phyloP scores from a whole-genome alignment of 2,797 vertebrate genomes.

The Clarias laeviceps region DNA sequence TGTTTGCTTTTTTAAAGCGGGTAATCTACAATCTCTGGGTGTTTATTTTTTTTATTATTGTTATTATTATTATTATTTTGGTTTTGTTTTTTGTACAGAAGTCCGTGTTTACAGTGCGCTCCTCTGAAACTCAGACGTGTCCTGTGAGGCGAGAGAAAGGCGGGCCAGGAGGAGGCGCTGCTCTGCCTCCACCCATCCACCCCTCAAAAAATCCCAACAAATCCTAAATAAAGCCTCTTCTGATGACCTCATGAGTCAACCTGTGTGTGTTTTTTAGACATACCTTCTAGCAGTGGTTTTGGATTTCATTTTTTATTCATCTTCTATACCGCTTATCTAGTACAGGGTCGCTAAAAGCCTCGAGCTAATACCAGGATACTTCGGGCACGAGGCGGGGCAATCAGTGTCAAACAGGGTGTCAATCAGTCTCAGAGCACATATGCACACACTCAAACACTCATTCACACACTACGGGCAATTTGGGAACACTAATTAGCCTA shows the following conservation, averaged over 20 bases:
- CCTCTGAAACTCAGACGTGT: slow-evolving; percentile 63
- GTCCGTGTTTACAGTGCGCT: slow-evolving; percentile 77
- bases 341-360: too few species aligned
- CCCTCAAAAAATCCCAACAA: slow-evolving; percentile 48
- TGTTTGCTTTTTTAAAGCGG: slow-evolving; percentile 55
- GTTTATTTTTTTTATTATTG: slow-evolving; percentile 28
- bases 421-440: too few species aligned
- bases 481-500: too few species aligned
- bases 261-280: slow-evolving; percentile 12
- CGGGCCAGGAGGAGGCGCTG: slow-evolving; percentile 24
- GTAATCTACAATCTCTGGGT: slow-evolving; percentile 49
- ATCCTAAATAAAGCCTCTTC: slow-evolving; percentile 66
- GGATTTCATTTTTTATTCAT: not conserved
- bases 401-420: too few species aligned
- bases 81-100: slow-evolving; percentile 75
- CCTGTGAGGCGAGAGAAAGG: slow-evolving; percentile 57
- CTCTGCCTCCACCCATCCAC: slow-evolving; percentile 22
- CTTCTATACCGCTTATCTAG: too few species aligned
- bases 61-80: slow-evolving; percentile 36
- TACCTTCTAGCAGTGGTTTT: not conserved
- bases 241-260: slow-evolving; percentile 53
- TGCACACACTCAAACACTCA: too few species aligned
- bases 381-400: too few species aligned
- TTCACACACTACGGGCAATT: too few species aligned
- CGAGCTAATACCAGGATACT: too few species aligned